Evolutionary conservation across 2,113 vertebrate species (phyloP).

Genomic region (Pagrus major): DNA sequence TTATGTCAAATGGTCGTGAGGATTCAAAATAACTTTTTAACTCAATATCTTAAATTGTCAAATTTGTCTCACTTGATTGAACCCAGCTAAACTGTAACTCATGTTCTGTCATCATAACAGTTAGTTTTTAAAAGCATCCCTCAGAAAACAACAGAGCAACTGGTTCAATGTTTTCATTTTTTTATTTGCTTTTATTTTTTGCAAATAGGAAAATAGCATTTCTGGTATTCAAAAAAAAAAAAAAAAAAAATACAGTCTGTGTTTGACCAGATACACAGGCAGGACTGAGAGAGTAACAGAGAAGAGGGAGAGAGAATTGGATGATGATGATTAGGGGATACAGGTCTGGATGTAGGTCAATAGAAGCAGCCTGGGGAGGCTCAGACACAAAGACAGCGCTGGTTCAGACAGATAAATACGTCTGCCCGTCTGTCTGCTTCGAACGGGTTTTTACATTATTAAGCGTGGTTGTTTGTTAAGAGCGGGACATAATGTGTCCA

Average conservation of each 20-base stretch:
- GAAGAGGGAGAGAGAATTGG: constrained; percentile 28
- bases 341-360: constrained; percentile 79
- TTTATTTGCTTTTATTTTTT: constrained; percentile 71
- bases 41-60: neutral
- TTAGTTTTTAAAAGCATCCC: no score
- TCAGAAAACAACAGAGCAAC: constrained; percentile 14
- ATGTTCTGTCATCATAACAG: neutral
- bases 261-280: constrained; percentile 63
- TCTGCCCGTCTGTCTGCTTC: constrained; percentile 60
- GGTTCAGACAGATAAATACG: constrained; percentile 71
- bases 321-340: constrained; percentile 60
- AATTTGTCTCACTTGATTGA: neutral
- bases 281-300: constrained; percentile 42
- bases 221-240: constrained; percentile 78
- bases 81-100: neutral
- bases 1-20: neutral
- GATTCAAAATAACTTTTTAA: neutral
- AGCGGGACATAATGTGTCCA: constrained; percentile 22
- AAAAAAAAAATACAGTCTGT: constrained; percentile 50
- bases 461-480: constrained; percentile 14
- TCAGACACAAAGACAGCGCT: constrained; percentile 74
- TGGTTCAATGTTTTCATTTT: neutral
- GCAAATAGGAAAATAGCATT: constrained; percentile 87
- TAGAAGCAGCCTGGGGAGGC: constrained; percentile 76
- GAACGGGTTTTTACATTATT: constrained; percentile 28